Conservation (phyloP, 2,888 invertebrate genomes). For the Phanerotoma sp. region DNA sequence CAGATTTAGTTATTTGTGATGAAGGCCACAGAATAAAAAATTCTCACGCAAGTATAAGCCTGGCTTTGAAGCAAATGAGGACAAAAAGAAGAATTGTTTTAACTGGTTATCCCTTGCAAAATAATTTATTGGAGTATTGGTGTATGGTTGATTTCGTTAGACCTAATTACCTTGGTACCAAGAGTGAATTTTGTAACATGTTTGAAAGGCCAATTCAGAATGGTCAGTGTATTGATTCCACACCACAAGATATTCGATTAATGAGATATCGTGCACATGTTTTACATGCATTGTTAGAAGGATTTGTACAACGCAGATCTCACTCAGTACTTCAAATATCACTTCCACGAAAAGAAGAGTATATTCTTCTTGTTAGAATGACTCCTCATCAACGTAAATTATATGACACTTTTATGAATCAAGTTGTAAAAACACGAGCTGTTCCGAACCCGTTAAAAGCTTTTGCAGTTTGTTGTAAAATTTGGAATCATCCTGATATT, state of each 20-base stretch:
- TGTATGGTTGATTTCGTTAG: conserved; percentile 99
- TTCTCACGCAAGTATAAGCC: conserved; percentile 94
- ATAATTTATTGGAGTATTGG: conserved; percentile 96
- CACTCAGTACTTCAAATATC: conserved; percentile 91
- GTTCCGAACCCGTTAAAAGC: conserved; percentile 96
- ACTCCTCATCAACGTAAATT: conserved; percentile 86
- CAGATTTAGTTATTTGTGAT: conserved; percentile 92
- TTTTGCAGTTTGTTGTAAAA: conserved; percentile 98
- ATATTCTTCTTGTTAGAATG: conserved; percentile 85
- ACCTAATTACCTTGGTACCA: conserved; percentile 95
- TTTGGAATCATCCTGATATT: conserved; percentile 95
- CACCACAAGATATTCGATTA: conserved; percentile 87
- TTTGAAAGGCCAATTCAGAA: conserved; percentile 98
- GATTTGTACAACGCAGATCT: conserved; percentile 94
- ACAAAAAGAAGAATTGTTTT: conserved; percentile 93
- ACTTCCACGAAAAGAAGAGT: conserved; percentile 92
- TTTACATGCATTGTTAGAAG: conserved; percentile 87
- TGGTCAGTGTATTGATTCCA: conserved; percentile 97
- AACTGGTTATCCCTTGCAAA: conserved; percentile 98
- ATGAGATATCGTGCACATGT: conserved; percentile 97
- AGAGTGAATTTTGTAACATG: conserved; percentile 97
- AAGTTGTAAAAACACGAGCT: conserved; percentile 80
- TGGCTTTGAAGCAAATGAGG: conserved; percentile 90
- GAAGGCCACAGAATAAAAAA: conserved; percentile 99
- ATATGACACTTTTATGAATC: conserved; percentile 93